phyloP scores from a whole-genome alignment of 1,140 invertebrate species.

The Drosophila cardini region DNA sequence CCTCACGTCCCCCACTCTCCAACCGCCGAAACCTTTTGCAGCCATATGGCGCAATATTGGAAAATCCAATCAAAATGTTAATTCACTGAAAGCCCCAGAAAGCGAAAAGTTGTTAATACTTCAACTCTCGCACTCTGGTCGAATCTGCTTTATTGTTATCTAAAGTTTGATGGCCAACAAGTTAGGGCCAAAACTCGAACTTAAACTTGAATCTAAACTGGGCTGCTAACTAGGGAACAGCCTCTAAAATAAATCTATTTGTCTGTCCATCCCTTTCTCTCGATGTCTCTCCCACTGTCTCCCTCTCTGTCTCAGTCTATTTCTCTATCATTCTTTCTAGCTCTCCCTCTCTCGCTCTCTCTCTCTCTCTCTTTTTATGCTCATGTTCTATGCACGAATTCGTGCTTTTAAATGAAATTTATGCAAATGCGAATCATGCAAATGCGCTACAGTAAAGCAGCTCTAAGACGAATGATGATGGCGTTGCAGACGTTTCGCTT shows the following conservation, averaged over 20 bases:
- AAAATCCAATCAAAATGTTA: slow-evolving; percentile 84
- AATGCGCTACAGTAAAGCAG: slow-evolving; percentile 23
- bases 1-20: not conserved
- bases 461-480: not conserved
- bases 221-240: not conserved
- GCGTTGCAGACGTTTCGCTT: not conserved
- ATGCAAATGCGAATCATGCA: slow-evolving; percentile 42
- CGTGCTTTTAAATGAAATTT: slow-evolving; percentile 40
- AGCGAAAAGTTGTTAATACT: slow-evolving; percentile 38
- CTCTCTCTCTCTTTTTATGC: not conserved
- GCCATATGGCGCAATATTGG: slow-evolving; percentile 80
- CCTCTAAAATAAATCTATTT: not conserved
- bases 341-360: no score
- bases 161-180: slow-evolving; percentile 36
- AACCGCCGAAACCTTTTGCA: slow-evolving; percentile 25
- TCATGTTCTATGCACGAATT: slow-evolving; percentile 29
- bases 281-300: no score
- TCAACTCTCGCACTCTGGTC: not conserved
- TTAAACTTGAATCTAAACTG: not conserved
- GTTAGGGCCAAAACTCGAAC: not conserved
- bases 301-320: no score
- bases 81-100: slow-evolving; percentile 52
- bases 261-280: no score
- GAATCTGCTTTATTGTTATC: slow-evolving; percentile 39
- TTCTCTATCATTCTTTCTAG: no score